phyloP scores from a whole-genome alignment of 2,888 invertebrate species.

The Acrocera orbiculus region DNA sequence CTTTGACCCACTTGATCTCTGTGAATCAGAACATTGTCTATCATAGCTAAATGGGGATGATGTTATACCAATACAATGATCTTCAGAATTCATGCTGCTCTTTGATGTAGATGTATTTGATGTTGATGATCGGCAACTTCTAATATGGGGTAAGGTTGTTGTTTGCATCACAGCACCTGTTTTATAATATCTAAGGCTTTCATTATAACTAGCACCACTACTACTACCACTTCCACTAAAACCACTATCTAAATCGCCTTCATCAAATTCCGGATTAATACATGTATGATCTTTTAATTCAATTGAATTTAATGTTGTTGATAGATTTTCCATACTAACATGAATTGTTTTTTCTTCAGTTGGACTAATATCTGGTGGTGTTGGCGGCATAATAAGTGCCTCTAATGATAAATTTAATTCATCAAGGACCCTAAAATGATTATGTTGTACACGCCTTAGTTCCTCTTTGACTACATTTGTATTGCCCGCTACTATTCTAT shows the following conservation, averaged over 20 bases:
- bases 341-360: slow-evolving; percentile 41
- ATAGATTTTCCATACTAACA: slow-evolving; percentile 27
- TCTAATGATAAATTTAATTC: slow-evolving; percentile 76
- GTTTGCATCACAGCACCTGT: slow-evolving; percentile 21
- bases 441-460: slow-evolving; percentile 63
- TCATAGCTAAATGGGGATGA: slow-evolving; percentile 24
- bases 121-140: slow-evolving; percentile 29
- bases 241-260: slow-evolving; percentile 57
- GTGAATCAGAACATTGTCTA: slow-evolving; percentile 27
- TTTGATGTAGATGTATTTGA: slow-evolving; percentile 30
- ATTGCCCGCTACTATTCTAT: slow-evolving; percentile 46
- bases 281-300: slow-evolving; percentile 31
- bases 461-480: slow-evolving; percentile 65
- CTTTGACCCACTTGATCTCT: slow-evolving; percentile 23
- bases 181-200: slow-evolving; percentile 42
- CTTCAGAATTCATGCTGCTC: slow-evolving; percentile 30
- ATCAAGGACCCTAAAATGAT: slow-evolving; percentile 67
- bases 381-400: slow-evolving; percentile 76
- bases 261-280: slow-evolving; percentile 30
- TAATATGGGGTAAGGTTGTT: slow-evolving; percentile 25
- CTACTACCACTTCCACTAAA: slow-evolving; percentile 49
- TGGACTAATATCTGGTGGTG: slow-evolving; percentile 28
- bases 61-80: slow-evolving; percentile 22
- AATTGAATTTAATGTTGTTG: slow-evolving; percentile 28
- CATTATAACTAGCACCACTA: slow-evolving; percentile 66